Evolutionary conservation across 2,113 vertebrate species (phyloP), one percentile per base, ranked within the genome.

Genomic region (Sinocyclocheilus rhinocerous): DNA sequence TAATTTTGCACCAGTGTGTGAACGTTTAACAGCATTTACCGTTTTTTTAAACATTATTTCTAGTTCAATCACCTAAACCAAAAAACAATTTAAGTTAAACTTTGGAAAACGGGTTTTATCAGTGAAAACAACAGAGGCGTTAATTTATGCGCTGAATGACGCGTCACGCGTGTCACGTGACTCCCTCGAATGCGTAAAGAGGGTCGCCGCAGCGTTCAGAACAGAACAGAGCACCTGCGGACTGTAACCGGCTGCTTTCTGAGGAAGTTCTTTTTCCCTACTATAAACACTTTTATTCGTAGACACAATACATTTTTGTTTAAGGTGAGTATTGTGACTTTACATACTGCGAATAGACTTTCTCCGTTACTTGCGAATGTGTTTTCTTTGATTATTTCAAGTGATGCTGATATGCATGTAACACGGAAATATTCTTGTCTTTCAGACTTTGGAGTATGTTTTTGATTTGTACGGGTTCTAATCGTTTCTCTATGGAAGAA

Each of bases 401-500:
- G 4, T 20, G 63, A 29, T 69, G 61, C 3, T 61, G 72, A 75
- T 4, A 6, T 79, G 18, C 2, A 12, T 75, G 24, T 65, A 29
- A 76, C n/a, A 2, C 22, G 3, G 12, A 65, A 29, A 48, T 63
- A 11, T 50, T 75, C 26, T 88, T 81, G 89, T 76, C 61, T 89
- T 91, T 15, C 93, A 96, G 96, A 90, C 92, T 87, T 90, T 91
- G 92, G 92, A 96, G 93, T 94, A 97, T 97, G 96, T 93, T 90
- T 93, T 92, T 96, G 90, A 86, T 50, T 87, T 88, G 92, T 91
- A 91, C 77, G 10, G 20, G 89, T 93, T 95, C 91, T 87, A 84
- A 91, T 90, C 86, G 33, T 82, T 88, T 91, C 95, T 97, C 94
- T 95, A 97, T 97, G 97, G 96, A 95, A 95, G 94, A 92, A 85